A percentile compares a stretch with the other conserved stretches of the same genome.
These are phyloP conservation scores for Embiotoca jacksoni DNA, from an alignment of 2,113 vertebrate genomes.

Conservation along the genomic window DNA sequence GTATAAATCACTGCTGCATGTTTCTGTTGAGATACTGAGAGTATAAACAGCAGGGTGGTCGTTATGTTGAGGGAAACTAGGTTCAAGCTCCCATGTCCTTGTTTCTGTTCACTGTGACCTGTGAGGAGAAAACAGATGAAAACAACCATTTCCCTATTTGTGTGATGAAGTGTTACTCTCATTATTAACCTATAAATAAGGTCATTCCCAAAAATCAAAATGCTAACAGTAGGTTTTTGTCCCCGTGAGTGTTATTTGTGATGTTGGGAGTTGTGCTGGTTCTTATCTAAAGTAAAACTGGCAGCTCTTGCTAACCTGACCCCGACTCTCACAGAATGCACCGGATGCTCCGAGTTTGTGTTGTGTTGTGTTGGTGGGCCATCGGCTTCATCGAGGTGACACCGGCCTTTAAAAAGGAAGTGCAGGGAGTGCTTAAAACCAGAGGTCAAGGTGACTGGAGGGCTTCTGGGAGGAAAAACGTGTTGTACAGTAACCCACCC, in stretches of 20 bases:
- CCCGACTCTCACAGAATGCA: too few species aligned
- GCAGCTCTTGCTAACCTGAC: too few species aligned
- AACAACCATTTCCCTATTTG: background rate
- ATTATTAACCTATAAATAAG: background rate
- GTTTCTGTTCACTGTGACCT: conserved; percentile 3
- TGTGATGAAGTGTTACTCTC: background rate
- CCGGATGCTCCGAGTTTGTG: too few species aligned
- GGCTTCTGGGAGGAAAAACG: conserved; percentile 1
- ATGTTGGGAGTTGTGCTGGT: too few species aligned
- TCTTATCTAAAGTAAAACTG: too few species aligned
- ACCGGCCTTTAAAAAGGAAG: conserved; percentile 43
- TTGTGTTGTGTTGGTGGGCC: background rate
- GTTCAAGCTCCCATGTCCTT: background rate
- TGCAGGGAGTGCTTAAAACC: conserved; percentile 8
- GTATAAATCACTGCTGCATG: conserved; percentile 34
- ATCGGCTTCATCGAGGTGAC: conserved; percentile 3
- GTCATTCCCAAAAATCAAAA: background rate
- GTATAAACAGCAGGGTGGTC: conserved; percentile 24
- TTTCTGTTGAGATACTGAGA: conserved; percentile 32
- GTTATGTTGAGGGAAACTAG: background rate
- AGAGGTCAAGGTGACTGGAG: background rate
- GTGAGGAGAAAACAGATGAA: background rate
- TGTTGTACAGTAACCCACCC: conserved; percentile 7
- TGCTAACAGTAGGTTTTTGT: background rate
- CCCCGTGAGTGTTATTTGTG: background rate